These are phyloP conservation scores for Ctenopoma multispine DNA, from an alignment of 2,797 vertebrate genomes.

Conservation along the genomic window DNA sequence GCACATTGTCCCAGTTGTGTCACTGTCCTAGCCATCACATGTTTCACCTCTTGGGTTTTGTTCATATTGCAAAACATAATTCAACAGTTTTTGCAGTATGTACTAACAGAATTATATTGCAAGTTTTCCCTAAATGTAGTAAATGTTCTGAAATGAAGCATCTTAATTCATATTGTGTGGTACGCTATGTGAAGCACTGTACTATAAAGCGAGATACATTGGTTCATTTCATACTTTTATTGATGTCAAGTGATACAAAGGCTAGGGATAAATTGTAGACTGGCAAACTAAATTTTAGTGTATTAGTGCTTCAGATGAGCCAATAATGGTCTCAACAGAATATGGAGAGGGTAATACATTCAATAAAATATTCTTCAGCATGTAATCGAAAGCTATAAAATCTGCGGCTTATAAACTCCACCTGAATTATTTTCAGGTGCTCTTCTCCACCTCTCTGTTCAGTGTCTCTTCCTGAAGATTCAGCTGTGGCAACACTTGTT, in stretches of 20 bases:
- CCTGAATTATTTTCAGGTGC: conserved; percentile 44
- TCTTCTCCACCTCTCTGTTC: conserved; percentile 26
- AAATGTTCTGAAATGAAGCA: conserved; percentile 44
- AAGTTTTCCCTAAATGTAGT: conserved; percentile 14
- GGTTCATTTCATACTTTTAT: conserved; percentile 49
- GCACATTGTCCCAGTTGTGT: conserved; percentile 21
- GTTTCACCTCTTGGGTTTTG: conserved; percentile 2
- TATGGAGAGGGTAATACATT: conserved; percentile 48
- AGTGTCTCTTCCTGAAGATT: conserved; percentile 44
- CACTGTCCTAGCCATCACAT: not conserved
- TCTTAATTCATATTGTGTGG: conserved; percentile 23
- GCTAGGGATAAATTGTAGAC: conserved; percentile 38
- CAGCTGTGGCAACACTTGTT: conserved; percentile 60
- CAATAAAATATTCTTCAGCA: conserved; percentile 46
- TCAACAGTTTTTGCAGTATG: conserved; percentile 21
- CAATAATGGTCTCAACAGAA: conserved; percentile 29
- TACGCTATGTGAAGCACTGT: conserved; percentile 5
- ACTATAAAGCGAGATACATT: conserved; percentile 17
- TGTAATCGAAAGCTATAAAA: conserved; percentile 60
- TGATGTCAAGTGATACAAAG: conserved; percentile 39
- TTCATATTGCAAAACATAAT: conserved; percentile 27
- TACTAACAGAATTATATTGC: conserved; percentile 8
- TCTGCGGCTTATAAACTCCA: conserved; percentile 29
- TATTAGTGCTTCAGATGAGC: conserved; percentile 25
- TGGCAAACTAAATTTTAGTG: conserved; percentile 47